Percentiles rank a stretch among this genome's conserved stretches.
phyloP scores from a whole-genome alignment of 2,888 invertebrate species.

The Tanypteryx hageni region DNA sequence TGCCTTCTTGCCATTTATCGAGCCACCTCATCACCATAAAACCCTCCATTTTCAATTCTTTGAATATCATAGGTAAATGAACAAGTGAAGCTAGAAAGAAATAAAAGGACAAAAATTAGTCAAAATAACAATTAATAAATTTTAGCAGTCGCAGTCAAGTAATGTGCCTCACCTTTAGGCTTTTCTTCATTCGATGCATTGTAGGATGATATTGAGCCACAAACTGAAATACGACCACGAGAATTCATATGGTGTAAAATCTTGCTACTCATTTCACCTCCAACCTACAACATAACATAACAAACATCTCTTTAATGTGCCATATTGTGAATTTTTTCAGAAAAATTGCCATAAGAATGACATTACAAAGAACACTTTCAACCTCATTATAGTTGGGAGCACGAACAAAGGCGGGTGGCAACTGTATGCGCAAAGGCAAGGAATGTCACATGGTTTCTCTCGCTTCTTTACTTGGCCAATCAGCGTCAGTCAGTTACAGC shows the following conservation, averaged over 20 bases:
- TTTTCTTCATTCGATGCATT: conserved; percentile 72
- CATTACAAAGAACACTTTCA: too few relatives aligned
- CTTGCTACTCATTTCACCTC: conserved; percentile 80
- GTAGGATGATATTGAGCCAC: conserved; percentile 83
- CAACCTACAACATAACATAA: conserved; percentile 77
- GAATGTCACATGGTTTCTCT: too few relatives aligned
- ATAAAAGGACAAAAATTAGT: neutral
- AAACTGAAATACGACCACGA: conserved; percentile 80
- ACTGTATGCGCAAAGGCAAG: too few relatives aligned
- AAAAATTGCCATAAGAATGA: too few relatives aligned
- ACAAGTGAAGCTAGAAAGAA: conserved; percentile 75
- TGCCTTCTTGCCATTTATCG: conserved; percentile 81
- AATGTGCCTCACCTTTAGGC: conserved; percentile 16
- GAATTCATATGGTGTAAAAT: conserved; percentile 81
- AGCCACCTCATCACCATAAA: conserved; percentile 79
- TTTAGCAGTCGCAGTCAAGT: neutral
- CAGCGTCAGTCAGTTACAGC: too few relatives aligned
- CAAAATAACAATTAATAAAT: neutral
- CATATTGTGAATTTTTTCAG: too few relatives aligned
- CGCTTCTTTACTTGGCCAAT: too few relatives aligned
- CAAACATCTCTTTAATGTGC: neutral
- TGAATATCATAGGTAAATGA: conserved; percentile 78
- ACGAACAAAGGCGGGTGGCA: too few relatives aligned
- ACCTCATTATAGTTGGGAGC: too few relatives aligned
- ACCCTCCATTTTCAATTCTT: conserved; percentile 82